phyloP scores from a whole-genome alignment of 2,797 vertebrate species.

The Sebastes baramenuke region DNA sequence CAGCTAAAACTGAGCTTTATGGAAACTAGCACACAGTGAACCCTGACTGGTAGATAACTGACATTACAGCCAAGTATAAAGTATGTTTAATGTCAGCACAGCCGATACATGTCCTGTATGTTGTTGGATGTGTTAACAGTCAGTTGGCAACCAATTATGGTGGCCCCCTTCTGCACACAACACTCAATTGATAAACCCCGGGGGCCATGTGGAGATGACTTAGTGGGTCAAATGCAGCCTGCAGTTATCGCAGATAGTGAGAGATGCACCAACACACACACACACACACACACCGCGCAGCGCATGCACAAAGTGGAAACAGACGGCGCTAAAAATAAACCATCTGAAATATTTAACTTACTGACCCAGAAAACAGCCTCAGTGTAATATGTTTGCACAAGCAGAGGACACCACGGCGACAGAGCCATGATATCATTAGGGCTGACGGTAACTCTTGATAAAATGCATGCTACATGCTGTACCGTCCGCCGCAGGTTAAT shows the following conservation, averaged over 20 bases:
- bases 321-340: slow-evolving; percentile 85
- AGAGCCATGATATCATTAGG: slow-evolving; percentile 79
- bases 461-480: slow-evolving; percentile 20
- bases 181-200: slow-evolving; percentile 67
- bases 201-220: slow-evolving; percentile 75
- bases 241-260: slow-evolving; percentile 69
- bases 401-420: slow-evolving; percentile 57
- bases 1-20: not conserved
- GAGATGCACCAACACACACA: slow-evolving; percentile 44
- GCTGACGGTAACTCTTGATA: slow-evolving; percentile 48
- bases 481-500: not conserved
- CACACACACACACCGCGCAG: not conserved
- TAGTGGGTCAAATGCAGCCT: slow-evolving; percentile 85
- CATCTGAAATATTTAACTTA: slow-evolving; percentile 88
- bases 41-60: not conserved
- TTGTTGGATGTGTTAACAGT: slow-evolving; percentile 23
- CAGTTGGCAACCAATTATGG: slow-evolving; percentile 34
- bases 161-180: slow-evolving; percentile 58
- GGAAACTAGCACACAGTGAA: not conserved
- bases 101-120: not conserved
- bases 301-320: slow-evolving; percentile 78
- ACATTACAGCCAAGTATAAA: not conserved
- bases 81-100: not conserved
- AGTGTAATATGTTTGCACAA: slow-evolving; percentile 77
- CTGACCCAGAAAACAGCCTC: slow-evolving; percentile 85